Base-by-base conservation (phyloP, 2,113 vertebrate species). In the Coregonus clupeaformis region DNA sequence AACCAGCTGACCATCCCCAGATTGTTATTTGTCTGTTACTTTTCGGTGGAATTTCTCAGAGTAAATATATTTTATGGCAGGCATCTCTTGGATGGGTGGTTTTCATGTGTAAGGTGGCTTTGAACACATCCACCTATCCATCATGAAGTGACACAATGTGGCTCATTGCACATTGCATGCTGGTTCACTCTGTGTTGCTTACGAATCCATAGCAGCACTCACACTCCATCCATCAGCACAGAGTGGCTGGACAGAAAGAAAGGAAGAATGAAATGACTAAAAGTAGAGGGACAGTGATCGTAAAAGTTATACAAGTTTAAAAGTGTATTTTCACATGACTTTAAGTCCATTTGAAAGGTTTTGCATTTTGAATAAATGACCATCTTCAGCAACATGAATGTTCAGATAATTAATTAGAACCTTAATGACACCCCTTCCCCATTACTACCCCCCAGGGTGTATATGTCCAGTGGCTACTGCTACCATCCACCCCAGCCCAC, bases 401-500 rank as follows among this genome's bases (percentile, higher is more conserved):
- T 60, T 16, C 18, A 16, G 57, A 7, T 60, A 22, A 60, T 60
- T 4, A 0, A 18, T 52, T 52, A 5, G 47, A 52, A 13, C 16
- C 3, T n/a, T 22, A 60, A 22, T 60, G 57, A 60, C 57, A 2
- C 57, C 18, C 6, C 63, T 16, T 29, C 6, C 6, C 29, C 7
- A n/a, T 36, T 5, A 18, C 27, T n/a, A 9, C 66, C 32, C 66
- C 36, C n/a, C 20, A 91, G 91, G 82, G 90, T 92, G 0, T 89
- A 75, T 85, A 91, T 91, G 90, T 2, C 18, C 3, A 92, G 90
- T 57, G 91, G 92, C 65, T 91, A 85, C 84, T 71, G 69, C 13
- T 79, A 81, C 0, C 90, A 91, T 80, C 91, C 91, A 0, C 91
- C 90, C 9, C 90, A 91, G 78, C 91, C 91, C 18, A 90, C 89